Evolutionary conservation across 2,888 invertebrate genomes (phyloP).

Genomic region (Phrixothrix hirtus): DNA sequence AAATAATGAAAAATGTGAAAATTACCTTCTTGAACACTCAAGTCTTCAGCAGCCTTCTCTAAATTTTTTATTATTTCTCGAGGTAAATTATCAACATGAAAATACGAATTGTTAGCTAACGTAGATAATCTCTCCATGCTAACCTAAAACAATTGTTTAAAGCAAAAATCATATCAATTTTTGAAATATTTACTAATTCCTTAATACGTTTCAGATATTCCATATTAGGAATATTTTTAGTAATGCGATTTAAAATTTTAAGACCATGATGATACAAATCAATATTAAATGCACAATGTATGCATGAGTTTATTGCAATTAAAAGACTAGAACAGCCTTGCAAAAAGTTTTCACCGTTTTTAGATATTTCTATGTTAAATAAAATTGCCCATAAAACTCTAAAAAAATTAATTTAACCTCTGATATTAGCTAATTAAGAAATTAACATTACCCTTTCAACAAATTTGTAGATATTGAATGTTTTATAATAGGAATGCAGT

Average conservation of each 20-base stretch:
- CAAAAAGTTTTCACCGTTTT: not conserved
- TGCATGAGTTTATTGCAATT: not conserved
- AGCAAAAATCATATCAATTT: not conserved
- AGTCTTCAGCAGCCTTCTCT: not conserved
- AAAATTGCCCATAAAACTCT: slow-evolving; percentile 2
- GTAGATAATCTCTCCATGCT: not conserved
- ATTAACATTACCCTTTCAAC: too few relatives aligned
- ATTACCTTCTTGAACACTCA: too few relatives aligned
- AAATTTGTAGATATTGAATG: too few relatives aligned
- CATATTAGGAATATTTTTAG: not conserved
- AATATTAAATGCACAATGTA: not conserved
- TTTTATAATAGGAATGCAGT: too few relatives aligned
- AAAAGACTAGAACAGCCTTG: not conserved
- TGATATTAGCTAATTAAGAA: slow-evolving; percentile 1
- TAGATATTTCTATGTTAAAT: not conserved
- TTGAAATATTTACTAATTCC: not conserved
- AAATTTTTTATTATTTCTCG: slow-evolving; percentile 3
- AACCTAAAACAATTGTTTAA: slow-evolving; percentile 3
- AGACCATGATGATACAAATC: not conserved
- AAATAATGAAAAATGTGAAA: too few relatives aligned
- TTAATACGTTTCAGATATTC: not conserved
- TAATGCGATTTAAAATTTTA: not conserved
- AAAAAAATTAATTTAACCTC: not conserved
- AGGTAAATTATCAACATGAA: not conserved
- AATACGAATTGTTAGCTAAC: not conserved